phyloP scores from a whole-genome alignment of 2,113 vertebrate species.

The Rhabdornis inornatus region DNA sequence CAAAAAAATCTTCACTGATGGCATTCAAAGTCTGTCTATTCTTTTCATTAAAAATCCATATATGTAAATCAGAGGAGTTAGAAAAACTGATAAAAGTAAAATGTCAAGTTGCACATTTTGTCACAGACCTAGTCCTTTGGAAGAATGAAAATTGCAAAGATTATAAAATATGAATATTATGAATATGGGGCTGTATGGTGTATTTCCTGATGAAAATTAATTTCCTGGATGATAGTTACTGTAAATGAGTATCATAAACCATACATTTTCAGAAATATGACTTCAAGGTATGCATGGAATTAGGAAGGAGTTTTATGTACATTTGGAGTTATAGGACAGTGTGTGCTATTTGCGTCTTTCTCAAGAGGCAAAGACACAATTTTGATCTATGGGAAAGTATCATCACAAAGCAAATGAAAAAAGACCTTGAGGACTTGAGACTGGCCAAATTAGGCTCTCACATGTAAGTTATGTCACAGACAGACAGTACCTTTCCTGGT shows the following conservation, averaged over 20 bases:
- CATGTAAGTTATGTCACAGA: rapidly evolving
- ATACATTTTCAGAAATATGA: background rate
- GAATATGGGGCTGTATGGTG: rapidly evolving
- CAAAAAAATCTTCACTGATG: background rate
- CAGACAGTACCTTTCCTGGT: background rate
- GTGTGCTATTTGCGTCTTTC: background rate
- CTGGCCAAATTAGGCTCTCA: background rate
- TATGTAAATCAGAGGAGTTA: background rate
- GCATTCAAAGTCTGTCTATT: background rate
- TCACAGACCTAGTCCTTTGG: background rate
- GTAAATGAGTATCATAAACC: background rate
- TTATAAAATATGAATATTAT: background rate
- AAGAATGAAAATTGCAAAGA: background rate
- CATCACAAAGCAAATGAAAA: background rate
- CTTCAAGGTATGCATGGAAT: background rate
- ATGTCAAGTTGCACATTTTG: background rate
- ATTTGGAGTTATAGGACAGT: background rate
- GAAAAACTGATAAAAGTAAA: background rate
- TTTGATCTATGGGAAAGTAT: background rate
- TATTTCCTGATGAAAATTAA: background rate
- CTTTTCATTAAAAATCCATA: background rate
- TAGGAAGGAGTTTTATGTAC: background rate
- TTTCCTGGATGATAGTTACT: background rate
- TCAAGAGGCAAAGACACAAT: background rate
- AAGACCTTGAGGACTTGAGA: background rate